These are phyloP conservation scores for Aphaenogaster rudis DNA, from an alignment of 1,140 invertebrate genomes.

Conservation along the genomic window DNA sequence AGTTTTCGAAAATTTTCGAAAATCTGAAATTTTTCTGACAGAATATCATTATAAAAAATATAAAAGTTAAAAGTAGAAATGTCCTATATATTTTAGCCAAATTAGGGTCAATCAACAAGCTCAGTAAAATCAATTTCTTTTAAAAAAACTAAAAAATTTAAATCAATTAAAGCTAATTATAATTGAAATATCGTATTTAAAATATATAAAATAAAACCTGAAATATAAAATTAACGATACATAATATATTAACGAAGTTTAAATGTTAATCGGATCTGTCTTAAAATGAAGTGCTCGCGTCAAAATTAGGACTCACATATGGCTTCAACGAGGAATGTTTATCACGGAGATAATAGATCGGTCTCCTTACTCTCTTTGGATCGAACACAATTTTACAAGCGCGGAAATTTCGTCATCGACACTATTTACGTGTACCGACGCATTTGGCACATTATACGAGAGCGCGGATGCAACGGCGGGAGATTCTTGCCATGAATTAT, in stretches of 20 bases:
- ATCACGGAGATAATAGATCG: slow-evolving; percentile 1
- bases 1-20: background rate
- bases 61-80: background rate
- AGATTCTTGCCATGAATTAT: slow-evolving; percentile 68
- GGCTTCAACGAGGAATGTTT: background rate
- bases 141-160: background rate
- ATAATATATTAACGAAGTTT: background rate
- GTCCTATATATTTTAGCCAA: background rate
- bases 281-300: background rate
- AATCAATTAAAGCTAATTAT: background rate
- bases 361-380: background rate
- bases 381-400: slow-evolving; percentile 40
- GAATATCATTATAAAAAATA: background rate
- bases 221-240: slow-evolving; percentile 4
- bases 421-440: slow-evolving; percentile 12
- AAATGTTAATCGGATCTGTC: slow-evolving; percentile 5
- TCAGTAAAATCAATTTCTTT: background rate
- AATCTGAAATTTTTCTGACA: background rate
- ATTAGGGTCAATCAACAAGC: background rate
- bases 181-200: background rate
- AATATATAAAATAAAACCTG: background rate
- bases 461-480: slow-evolving; percentile 22
- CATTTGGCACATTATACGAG: slow-evolving; percentile 33
- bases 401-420: background rate
- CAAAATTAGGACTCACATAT: background rate